Evolutionary conservation across 1,140 invertebrate species (phyloP), one percentile per base, ranked within the genome.

Genomic region (Drosophila guanche): DNA sequence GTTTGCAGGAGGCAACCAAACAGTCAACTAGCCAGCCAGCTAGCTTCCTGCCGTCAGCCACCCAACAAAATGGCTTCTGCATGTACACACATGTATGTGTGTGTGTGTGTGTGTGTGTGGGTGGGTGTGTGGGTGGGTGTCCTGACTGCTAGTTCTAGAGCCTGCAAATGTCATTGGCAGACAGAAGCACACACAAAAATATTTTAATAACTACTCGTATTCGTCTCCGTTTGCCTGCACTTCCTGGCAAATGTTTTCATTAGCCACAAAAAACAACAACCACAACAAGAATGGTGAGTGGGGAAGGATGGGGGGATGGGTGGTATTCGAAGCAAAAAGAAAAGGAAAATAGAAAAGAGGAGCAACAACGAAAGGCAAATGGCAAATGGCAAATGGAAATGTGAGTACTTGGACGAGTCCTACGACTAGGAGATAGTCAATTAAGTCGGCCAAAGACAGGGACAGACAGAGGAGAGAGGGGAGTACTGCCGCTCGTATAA

Each of bases 161-260:
- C 69, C 74, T 77, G 78, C 73, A 84, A 83, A 83, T 83, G 79
- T 70, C 79, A 69, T 50, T 57, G 63, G 52, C 68, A 58, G 60
- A 72, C 68, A 20, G 16, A 20, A 20, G 16, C 16, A 69, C 56
- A 85, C 73, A 86, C 73, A 53, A 85, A 85, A 86, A 77, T 85
- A 86, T 85, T 85, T 86, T 85, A 85, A 85, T 85, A 86, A 81
- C 81, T 63, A 74, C 69, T 79, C 53, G 80, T 69, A 46, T 73
- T 72, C 58, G 58, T 73, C 63, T 76, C 65, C 51, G 48, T 58
- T 72, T 57, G 61, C 33, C 42, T 47, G 51, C 57, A 42, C 37
- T 25, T 41, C 16, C 42, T 47, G 47, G 61, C 77, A 80, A 85
- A 85, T 86, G 81, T 86, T 86, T 85, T 85, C 81, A 85, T 85